A percentile compares a stretch with the other conserved stretches of the same genome.
These are phyloP conservation scores for Plotosus lineatus DNA, from an alignment of 2,113 vertebrate species.

Conservation along the genomic window DNA sequence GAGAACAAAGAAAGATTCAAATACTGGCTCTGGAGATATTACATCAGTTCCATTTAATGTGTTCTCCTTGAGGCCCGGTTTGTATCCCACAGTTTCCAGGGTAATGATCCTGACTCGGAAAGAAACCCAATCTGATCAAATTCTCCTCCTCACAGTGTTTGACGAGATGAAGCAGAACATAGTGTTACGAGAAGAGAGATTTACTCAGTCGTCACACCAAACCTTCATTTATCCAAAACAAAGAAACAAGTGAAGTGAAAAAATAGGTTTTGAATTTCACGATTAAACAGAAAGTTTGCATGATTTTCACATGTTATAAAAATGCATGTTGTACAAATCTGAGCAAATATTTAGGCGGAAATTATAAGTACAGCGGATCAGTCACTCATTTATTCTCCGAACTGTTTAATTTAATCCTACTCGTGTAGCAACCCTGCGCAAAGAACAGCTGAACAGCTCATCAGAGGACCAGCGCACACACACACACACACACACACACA, in stretches of 20 bases:
- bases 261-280: background rate
- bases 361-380: slow-evolving; percentile 22
- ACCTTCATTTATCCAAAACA: slow-evolving; percentile 21
- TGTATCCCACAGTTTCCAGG: slow-evolving; percentile 44
- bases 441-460: too few relatives aligned
- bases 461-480: too few relatives aligned
- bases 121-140: slow-evolving; percentile 44
- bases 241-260: background rate
- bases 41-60: slow-evolving; percentile 51
- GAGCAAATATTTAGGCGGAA: background rate
- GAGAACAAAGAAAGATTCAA: slow-evolving; percentile 43
- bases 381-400: too few relatives aligned
- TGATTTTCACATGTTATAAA: slow-evolving; percentile 30
- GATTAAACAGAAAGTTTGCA: slow-evolving; percentile 5
- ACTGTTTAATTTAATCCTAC: too few relatives aligned
- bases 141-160: slow-evolving; percentile 40
- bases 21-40: slow-evolving; percentile 36
- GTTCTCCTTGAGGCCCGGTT: slow-evolving; percentile 24
- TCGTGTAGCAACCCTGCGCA: too few relatives aligned
- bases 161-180: slow-evolving; percentile 41
- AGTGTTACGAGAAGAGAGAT: slow-evolving; percentile 16
- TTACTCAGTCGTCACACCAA: slow-evolving; percentile 29
- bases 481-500: too few relatives aligned
- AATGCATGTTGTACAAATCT: background rate
- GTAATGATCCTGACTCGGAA: slow-evolving; percentile 38